A percentile compares a stretch with the other conserved stretches of the same genome.
Evolutionary conservation across 1,140 invertebrate genomes (phyloP).

Genomic region (Sweltsa coloradensis): DNA sequence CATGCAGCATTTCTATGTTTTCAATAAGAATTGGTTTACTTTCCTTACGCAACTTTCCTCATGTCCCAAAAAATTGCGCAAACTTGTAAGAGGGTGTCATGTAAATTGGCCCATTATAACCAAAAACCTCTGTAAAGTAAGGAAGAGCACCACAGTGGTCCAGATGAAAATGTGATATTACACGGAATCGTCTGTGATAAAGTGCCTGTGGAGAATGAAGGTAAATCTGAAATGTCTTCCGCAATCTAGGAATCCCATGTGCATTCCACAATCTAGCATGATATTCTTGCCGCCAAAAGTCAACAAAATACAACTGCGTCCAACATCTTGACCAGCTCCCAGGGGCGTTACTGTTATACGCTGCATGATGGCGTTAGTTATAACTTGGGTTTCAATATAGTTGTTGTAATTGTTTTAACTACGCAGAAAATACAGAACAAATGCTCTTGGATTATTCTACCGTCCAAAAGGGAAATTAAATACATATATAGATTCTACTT

Average conservation of each 20-base stretch:
- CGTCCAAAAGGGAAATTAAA: too few relatives aligned
- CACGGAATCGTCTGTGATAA: conserved; percentile 74
- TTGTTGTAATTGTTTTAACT: too few relatives aligned
- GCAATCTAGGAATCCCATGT: conserved; percentile 99
- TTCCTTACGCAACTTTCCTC: conserved; percentile 88
- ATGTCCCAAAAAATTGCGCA: conserved; percentile 86
- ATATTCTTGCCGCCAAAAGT: conserved; percentile 97
- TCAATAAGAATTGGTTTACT: conserved; percentile 97
- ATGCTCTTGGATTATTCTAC: too few relatives aligned
- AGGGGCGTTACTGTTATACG: conserved; percentile 85
- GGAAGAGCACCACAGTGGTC: conserved; percentile 98
- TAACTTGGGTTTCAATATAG: too few relatives aligned
- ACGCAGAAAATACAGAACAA: too few relatives aligned
- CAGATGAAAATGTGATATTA: conserved; percentile 99
- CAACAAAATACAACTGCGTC: conserved; percentile 92
- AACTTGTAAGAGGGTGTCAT: conserved; percentile 99
- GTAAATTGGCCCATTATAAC: conserved; percentile 96
- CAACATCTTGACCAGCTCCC: conserved; percentile 94
- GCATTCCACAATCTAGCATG: conserved; percentile 99
- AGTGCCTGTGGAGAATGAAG: conserved; percentile 83
- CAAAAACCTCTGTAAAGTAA: conserved; percentile 97
- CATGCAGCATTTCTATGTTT: conserved; percentile 99
- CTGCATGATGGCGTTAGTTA: too few relatives aligned
- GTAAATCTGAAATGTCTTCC: conserved; percentile 97
- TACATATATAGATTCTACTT: too few relatives aligned